Base-by-base conservation (phyloP, 2,113 vertebrate genomes). In the Rhabdomys dilectus region DNA sequence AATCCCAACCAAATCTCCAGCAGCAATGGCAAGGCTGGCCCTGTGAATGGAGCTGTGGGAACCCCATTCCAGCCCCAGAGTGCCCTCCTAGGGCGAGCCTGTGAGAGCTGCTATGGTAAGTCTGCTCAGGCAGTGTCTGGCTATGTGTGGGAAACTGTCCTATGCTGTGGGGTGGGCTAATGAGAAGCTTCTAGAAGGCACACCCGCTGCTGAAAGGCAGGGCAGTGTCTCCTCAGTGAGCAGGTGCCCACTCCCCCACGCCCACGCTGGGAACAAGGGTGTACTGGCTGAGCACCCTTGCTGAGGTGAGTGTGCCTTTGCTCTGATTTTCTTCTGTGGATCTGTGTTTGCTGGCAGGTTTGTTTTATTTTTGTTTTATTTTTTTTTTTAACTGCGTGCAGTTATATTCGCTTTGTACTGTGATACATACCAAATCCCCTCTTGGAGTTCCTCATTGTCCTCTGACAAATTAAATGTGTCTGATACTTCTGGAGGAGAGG, bases 81-180 rank as follows among this genome's bases (percentile, higher is more conserved):
- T 22, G 94, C 99, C 0, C 97, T 99, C 58, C 98, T 99, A n/a
- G 99, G 99, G 51, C 98, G 99, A 64, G 99, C 99, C 96, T 99
- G 99, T 97, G 99, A 99, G 98, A 99, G 99, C 97, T 99, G 99
- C 98, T 99, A 99, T 4, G 99, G 99, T 99, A 98, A 99, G 99
- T 98, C 94, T 86, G 36, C 70, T 86, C 62, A 51, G 31, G 36
- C 36, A 24, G 51, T 13, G 7, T 22, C 42, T 17, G 16, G 42
- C 31, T 70, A 4, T n/a, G 56, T 12, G 12, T 31, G 1, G 16
- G 26, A 15, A 68, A 24, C 56, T 9, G 36, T 24, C 39, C 58
- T 56, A 15, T 31, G 5, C 31, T 4, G 2, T 21, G 31, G 10
- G 29, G 39, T 11, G 36, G 88, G 24, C 24, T 66, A 21, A 10